phyloP scores from a whole-genome alignment of 2,113 vertebrate species.

The Anguilla rostrata region DNA sequence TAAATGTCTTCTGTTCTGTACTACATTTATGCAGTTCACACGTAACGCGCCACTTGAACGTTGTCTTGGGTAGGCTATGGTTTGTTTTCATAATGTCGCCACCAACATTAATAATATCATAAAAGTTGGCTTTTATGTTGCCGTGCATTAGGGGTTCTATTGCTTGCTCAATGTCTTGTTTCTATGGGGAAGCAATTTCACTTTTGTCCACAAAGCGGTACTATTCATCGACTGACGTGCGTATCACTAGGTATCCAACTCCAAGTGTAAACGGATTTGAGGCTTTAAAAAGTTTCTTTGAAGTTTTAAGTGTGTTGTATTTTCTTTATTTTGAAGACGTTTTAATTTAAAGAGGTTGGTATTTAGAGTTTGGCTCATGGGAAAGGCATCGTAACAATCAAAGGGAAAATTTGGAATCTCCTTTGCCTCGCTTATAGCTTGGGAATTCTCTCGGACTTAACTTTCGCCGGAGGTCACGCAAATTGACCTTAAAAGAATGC shows the following conservation, averaged over 20 bases:
- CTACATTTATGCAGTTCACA: not conserved
- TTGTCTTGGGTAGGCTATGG: not conserved
- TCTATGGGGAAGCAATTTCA: conserved; percentile 56
- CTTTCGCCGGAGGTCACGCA: conserved; percentile 88
- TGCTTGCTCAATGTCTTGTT: conserved; percentile 49
- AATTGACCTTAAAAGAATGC: conserved; percentile 96
- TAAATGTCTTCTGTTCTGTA: not conserved
- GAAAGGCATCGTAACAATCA: not conserved
- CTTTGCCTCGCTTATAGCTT: conserved; percentile 46
- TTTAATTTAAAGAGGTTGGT: not conserved
- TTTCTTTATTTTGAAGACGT: conserved; percentile 15
- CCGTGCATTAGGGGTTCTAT: not conserved
- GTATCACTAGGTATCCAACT: conserved; percentile 28
- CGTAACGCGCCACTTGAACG: not conserved
- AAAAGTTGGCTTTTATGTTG: conserved; percentile 10
- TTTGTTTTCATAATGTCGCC: not conserved
- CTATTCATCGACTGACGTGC: conserved; percentile 65
- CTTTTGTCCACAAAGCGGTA: conserved; percentile 80
- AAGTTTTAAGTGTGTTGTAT: conserved; percentile 37
- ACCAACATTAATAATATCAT: not conserved
- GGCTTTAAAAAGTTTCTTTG: conserved; percentile 47
- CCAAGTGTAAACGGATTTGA: conserved; percentile 29
- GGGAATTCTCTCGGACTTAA: conserved; percentile 74
- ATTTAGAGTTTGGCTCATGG: not conserved
- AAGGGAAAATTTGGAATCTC: conserved; percentile 1